A percentile compares a stretch with the other conserved stretches of the same genome.
These are phyloP conservation scores for Podargus strigoides DNA, from an alignment of 2,797 vertebrate genomes.

Conservation along the genomic window DNA sequence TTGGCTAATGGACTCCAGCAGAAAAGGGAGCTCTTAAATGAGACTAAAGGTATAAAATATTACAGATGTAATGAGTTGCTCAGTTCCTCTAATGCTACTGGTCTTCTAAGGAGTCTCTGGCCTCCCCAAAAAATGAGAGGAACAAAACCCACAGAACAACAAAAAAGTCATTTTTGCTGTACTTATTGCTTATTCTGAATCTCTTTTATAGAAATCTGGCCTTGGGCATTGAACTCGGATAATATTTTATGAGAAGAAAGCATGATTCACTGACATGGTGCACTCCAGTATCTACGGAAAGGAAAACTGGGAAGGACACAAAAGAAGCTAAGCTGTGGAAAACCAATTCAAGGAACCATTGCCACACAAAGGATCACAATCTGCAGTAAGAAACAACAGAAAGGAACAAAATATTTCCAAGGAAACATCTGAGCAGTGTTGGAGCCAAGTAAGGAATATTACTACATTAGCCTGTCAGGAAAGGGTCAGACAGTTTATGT, in stretches of 20 bases:
- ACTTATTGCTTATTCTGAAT: not conserved
- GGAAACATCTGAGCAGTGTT: not conserved
- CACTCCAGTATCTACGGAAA: not conserved
- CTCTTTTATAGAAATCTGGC: constrained; percentile 35
- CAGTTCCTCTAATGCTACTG: not conserved
- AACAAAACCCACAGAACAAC: not conserved
- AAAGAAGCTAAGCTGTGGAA: constrained; percentile 8
- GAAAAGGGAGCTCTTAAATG: not conserved
- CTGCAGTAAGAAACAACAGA: not conserved
- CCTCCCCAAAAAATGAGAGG: not conserved
- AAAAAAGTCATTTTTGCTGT: not conserved
- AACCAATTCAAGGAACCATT: not conserved
- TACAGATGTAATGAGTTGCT: not conserved
- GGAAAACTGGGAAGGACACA: constrained; percentile 18
- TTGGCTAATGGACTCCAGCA: not conserved
- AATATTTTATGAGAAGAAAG: constrained; percentile 56
- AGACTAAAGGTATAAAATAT: not conserved
- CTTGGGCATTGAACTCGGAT: not conserved
- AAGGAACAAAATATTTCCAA: constrained; percentile 10
- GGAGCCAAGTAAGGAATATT: not conserved
- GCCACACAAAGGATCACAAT: not conserved
- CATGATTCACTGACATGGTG: not conserved
- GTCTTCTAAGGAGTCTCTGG: not conserved
- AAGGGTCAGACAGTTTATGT: not conserved
- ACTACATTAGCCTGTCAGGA: not conserved